These are phyloP conservation scores for Andrena hattorfiana DNA, from an alignment of 2,888 invertebrate genomes.

Conservation along the genomic window DNA sequence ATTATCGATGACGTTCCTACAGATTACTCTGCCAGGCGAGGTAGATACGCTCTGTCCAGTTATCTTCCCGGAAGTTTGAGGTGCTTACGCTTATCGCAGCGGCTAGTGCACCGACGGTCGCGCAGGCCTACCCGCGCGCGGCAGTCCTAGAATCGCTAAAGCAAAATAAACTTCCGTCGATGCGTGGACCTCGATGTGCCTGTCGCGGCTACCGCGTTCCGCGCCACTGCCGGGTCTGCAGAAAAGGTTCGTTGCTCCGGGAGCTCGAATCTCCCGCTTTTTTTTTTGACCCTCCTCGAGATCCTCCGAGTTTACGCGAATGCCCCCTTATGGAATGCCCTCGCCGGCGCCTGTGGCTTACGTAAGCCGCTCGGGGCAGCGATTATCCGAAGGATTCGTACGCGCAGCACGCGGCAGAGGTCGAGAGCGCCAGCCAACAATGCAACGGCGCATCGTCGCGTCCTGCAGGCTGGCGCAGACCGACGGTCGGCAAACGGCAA, in stretches of 20 bases:
- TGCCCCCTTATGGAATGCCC: neutral
- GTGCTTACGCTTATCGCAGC: neutral
- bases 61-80: neutral
- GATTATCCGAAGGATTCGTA: slow-evolving; percentile 17
- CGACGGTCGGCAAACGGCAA: slow-evolving; percentile 52
- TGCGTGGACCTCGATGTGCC: too few species aligned
- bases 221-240: too few species aligned
- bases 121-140: too few species aligned
- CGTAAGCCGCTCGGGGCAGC: slow-evolving; percentile 1
- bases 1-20: slow-evolving; percentile 12
- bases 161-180: too few species aligned
- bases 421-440: neutral
- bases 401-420: slow-evolving; percentile 3
- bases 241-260: too few species aligned
- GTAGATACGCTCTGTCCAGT: neutral
- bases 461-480: slow-evolving; percentile 24
- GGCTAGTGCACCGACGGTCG: too few species aligned
- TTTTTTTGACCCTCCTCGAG: neutral
- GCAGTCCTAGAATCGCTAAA: too few species aligned
- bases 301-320: slow-evolving; percentile 1
- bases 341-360: slow-evolving; percentile 25
- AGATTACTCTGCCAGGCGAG: neutral
- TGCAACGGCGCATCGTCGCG: neutral
- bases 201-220: too few species aligned
- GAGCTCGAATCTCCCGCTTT: neutral